phyloP scores from a whole-genome alignment of 2,113 vertebrate genomes.

The Rhinolophus sinicus region DNA sequence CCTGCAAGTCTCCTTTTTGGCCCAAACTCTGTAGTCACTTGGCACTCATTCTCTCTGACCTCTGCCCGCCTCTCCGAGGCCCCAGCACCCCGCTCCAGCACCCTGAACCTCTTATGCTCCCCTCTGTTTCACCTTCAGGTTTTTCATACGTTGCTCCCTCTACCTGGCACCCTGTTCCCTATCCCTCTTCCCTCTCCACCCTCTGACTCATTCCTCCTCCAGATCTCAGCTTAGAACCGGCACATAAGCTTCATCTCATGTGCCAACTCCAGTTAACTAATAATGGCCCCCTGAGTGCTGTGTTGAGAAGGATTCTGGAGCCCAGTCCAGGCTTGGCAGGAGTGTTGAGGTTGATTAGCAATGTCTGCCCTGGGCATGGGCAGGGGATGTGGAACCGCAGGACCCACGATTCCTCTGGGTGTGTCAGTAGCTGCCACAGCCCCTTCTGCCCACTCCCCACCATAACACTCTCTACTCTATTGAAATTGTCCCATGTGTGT shows the following conservation, averaged over 20 bases:
- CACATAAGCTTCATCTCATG: background rate
- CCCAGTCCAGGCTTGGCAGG: background rate
- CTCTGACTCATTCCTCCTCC: slow-evolving; percentile 56
- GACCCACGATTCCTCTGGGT: background rate
- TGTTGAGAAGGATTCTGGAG: slow-evolving; percentile 39
- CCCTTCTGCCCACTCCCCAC: background rate
- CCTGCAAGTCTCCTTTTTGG: background rate
- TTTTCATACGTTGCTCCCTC: background rate
- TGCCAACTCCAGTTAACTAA: slow-evolving; percentile 39
- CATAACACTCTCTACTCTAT: background rate
- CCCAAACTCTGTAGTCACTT: background rate
- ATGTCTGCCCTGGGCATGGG: slow-evolving; percentile 40
- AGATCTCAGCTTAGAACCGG: slow-evolving; percentile 48
- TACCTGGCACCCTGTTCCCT: background rate
- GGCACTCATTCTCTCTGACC: background rate
- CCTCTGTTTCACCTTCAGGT: background rate
- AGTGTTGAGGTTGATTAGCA: slow-evolving; percentile 42
- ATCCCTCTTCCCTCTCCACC: background rate
- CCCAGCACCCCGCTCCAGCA: background rate
- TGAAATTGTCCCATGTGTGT: background rate
- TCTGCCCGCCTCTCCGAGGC: background rate
- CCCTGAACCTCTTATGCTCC: background rate
- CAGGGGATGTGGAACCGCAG: background rate
- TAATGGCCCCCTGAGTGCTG: background rate
- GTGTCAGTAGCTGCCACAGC: background rate